Conservation (phyloP, 2,888 invertebrate genomes). For the Diadromus collaris region DNA sequence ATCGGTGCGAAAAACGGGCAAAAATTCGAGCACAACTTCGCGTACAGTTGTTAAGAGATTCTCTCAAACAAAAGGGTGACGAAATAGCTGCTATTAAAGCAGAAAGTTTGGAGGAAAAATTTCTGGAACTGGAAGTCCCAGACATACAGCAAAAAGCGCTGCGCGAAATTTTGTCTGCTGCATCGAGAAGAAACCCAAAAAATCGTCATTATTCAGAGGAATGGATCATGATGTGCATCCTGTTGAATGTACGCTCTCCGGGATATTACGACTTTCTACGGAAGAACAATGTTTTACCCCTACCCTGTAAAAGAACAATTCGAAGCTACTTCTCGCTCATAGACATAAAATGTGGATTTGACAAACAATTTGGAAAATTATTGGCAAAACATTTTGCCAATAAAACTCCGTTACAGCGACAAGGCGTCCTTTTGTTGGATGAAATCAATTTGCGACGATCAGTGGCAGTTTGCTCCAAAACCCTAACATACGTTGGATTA, state of each 20-base stretch:
- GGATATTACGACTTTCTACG: conserved; percentile 51
- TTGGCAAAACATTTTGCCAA: conserved; percentile 33
- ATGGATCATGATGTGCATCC: conserved; percentile 53
- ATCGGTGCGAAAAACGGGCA: conserved; percentile 15
- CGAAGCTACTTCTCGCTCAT: conserved; percentile 42
- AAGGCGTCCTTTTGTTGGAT: conserved; percentile 57
- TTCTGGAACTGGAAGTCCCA: conserved; percentile 4
- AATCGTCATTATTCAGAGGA: conserved; percentile 52
- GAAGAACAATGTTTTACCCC: conserved; percentile 33
- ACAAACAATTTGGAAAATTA: conserved; percentile 46
- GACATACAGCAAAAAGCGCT: conserved; percentile 26
- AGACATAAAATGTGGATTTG: conserved; percentile 54
- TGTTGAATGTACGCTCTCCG: conserved; percentile 55
- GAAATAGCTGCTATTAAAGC: conserved; percentile 33
- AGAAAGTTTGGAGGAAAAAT: conserved; percentile 9
- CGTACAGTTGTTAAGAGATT: conserved; percentile 2
- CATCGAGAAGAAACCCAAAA: conserved; percentile 11
- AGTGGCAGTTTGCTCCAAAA: conserved; percentile 45
- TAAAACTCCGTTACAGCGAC: conserved; percentile 42
- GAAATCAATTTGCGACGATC: conserved; percentile 55
- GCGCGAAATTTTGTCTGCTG: conserved; percentile 29
- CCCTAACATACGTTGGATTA: conserved; percentile 54
- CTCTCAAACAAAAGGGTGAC: neutral
- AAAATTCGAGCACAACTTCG: conserved; percentile 38
- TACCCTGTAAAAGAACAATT: conserved; percentile 29